Conservation (phyloP, 2,888 invertebrate species). For the Drosophila putrida region DNA sequence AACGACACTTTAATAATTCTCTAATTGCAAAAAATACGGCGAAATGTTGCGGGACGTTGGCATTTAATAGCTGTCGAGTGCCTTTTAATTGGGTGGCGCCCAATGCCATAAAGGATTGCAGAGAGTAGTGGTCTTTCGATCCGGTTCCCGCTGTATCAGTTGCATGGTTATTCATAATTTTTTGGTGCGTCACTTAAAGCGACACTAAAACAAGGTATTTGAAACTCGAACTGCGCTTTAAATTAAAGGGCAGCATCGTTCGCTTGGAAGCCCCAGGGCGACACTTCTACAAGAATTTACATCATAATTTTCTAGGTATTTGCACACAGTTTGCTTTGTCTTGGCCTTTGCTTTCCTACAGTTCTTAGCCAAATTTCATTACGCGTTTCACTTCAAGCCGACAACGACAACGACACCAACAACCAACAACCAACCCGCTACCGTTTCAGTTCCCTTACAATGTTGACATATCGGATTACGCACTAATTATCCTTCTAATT, state of each 20-base stretch:
- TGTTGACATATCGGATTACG: slow-evolving; percentile 84
- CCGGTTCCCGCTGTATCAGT: slow-evolving; percentile 15
- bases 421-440: slow-evolving; percentile 3
- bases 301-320: slow-evolving; percentile 73
- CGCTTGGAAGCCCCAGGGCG: slow-evolving; percentile 17
- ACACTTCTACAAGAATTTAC: slow-evolving; percentile 39
- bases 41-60: slow-evolving; percentile 29
- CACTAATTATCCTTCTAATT: slow-evolving; percentile 84
- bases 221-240: slow-evolving; percentile 35
- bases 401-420: slow-evolving; percentile 10
- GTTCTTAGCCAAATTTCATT: slow-evolving; percentile 64
- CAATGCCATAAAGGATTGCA: slow-evolving; percentile 55
- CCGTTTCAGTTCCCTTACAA: slow-evolving; percentile 18
- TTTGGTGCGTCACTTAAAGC: slow-evolving; percentile 44
- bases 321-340: slow-evolving; percentile 34
- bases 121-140: slow-evolving; percentile 1
- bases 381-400: slow-evolving; percentile 16
- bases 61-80: slow-evolving; percentile 76
- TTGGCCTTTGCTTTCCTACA: slow-evolving; percentile 2
- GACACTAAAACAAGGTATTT: slow-evolving; percentile 43
- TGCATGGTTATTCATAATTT: slow-evolving; percentile 68
- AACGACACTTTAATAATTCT: slow-evolving; percentile 82
- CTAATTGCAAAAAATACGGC: slow-evolving; percentile 68
- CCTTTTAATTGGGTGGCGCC: slow-evolving; percentile 79
- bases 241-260: slow-evolving; percentile 7